phyloP scores from a whole-genome alignment of 2,888 invertebrate genomes.

The Mystacides longicornis region DNA sequence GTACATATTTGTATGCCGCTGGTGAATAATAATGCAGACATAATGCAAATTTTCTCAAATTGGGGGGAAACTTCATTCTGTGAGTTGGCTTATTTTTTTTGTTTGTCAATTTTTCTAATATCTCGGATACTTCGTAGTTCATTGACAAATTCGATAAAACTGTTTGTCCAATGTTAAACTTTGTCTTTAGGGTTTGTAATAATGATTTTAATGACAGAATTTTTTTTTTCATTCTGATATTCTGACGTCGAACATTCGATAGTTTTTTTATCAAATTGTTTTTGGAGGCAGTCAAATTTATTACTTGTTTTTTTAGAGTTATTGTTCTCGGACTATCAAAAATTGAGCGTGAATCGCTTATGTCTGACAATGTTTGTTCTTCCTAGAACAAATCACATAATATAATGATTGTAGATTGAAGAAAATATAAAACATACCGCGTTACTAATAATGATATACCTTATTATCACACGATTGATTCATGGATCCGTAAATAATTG shows the following conservation, averaged over 20 bases:
- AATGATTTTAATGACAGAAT: neutral
- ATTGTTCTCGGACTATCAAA: neutral
- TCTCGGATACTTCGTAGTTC: neutral
- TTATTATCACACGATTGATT: no score
- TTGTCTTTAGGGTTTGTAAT: neutral
- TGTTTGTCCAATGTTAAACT: neutral
- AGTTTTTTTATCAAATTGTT: neutral
- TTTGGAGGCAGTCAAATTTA: neutral
- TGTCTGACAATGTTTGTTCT: neutral
- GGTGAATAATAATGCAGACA: conserved; percentile 28
- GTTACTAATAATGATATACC: no score
- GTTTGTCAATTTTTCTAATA: neutral
- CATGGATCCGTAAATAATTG: no score
- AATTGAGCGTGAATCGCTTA: neutral
- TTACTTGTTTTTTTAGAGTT: neutral
- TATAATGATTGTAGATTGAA: no score
- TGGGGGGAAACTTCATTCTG: neutral
- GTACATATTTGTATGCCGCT: conserved; percentile 27
- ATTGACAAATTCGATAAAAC: neutral
- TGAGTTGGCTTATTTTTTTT: neutral
- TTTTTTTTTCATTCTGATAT: neutral
- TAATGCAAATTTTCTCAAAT: conserved; percentile 23
- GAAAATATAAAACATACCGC: no score
- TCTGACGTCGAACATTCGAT: neutral
- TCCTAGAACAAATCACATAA: no score